Evolutionary conservation across 2,888 invertebrate species (phyloP).

Genomic region (Thera britannica): DNA sequence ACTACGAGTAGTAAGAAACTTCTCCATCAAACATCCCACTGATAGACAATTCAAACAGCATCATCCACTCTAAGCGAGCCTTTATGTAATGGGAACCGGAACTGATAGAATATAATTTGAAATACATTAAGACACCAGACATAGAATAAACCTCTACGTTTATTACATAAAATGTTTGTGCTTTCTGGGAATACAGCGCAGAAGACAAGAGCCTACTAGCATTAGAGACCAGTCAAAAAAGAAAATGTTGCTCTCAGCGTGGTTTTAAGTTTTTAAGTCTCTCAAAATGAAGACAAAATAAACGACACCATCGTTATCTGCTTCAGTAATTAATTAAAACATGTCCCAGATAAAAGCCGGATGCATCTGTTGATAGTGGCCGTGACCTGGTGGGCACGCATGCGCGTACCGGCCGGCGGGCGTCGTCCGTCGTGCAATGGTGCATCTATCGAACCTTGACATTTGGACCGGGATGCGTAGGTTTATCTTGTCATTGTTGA

Average conservation of each 20-base stretch:
- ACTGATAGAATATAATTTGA: no score
- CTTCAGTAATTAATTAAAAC: slow-evolving; percentile 23
- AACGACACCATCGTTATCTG: slow-evolving; percentile 6
- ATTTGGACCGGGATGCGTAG: slow-evolving; percentile 34
- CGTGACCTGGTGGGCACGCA: slow-evolving; percentile 42
- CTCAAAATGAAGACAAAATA: background rate
- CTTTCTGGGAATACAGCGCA: background rate
- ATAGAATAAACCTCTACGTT: no score
- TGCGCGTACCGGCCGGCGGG: slow-evolving; percentile 30
- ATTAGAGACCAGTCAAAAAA: background rate
- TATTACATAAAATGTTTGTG: no score
- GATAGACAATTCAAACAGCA: no score
- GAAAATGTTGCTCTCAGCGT: background rate
- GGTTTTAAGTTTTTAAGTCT: background rate
- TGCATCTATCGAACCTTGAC: slow-evolving; percentile 41
- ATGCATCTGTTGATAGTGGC: slow-evolving; percentile 47
- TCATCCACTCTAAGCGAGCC: no score
- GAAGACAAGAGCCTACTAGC: background rate
- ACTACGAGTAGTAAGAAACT: no score
- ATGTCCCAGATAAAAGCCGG: slow-evolving; percentile 33
- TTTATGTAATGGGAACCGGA: no score
- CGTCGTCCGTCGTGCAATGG: slow-evolving; percentile 22
- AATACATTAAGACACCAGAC: no score
- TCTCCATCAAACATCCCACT: no score
- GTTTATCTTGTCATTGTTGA: slow-evolving; percentile 18